Base-by-base conservation (phyloP, 2,888 invertebrate species). In the Eupithecia vulgata region DNA sequence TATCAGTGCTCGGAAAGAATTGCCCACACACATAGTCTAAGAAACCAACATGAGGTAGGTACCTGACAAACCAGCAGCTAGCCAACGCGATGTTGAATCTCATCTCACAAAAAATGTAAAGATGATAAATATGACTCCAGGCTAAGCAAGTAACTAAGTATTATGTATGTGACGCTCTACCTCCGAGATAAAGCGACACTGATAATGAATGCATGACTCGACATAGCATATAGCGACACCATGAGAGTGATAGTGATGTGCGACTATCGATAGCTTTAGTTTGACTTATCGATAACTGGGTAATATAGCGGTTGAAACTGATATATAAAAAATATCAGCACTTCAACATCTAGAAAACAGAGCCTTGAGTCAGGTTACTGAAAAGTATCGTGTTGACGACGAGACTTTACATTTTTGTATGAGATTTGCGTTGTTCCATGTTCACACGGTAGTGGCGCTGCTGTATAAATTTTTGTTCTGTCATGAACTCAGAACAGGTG, bases 121-220 rank as follows among this genome's bases (percentile, higher is more conserved):
- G 12, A 57, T 57, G 57, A 57, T 57, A 57, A 25, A 25, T 57
- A 25, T 57, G 25, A 57, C 57, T 25, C 57, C 57, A 57, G 57
- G 57, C 57, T 12, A 21, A 10, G 25, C 2, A 25, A 12, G 21
- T 34, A 34, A 62, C 35, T 62, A 35, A 21, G n/a, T 52, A 52
- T 21, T n/a, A 35, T 70, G 48, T 65, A 72, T 78, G 74, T 71
- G 67, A 61, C 70, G 73, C 67, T 76, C 77, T 79, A 78, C 76
- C 71, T 71, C 74, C 69, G 69, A 75, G 79, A 71, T 70, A 76
- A 80, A 82, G 79, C 81, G 83, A 82, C 82, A 79, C 74, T 80
- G 79, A 80, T 83, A 84, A 67, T 69, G 81, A 84, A 83, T 76
- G 84, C 88, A 86, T 88, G 89, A 88, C 87, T 89, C 86, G 86